phyloP scores from a whole-genome alignment of 2,113 vertebrate species.

The Corynorhinus townsendii region DNA sequence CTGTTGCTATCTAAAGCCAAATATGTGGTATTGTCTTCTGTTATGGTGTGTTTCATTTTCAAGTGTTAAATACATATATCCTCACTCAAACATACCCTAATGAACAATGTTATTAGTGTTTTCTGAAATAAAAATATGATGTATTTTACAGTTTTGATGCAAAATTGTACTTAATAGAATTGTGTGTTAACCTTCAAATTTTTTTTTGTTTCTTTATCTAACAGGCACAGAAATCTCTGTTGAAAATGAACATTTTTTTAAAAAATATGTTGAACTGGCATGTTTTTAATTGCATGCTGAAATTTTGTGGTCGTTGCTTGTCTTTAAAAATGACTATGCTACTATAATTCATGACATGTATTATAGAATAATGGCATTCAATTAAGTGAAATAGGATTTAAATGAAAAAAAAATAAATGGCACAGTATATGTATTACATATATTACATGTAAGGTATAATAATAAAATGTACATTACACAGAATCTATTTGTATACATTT shows the following conservation, averaged over 20 bases:
- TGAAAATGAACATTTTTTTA: background rate
- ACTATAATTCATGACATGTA: background rate
- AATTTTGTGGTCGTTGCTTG: background rate
- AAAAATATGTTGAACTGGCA: background rate
- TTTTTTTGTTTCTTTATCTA: background rate
- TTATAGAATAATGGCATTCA: background rate
- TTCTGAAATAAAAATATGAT: background rate
- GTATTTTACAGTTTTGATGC: background rate
- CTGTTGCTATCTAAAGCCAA: background rate
- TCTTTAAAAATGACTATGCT: background rate
- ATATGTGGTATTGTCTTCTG: background rate
- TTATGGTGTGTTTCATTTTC: background rate
- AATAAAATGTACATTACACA: background rate
- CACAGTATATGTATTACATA: background rate
- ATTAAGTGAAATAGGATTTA: background rate
- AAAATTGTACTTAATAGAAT: background rate
- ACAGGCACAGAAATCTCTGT: background rate
- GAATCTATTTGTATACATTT: background rate
- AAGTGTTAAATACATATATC: background rate
- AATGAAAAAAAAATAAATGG: background rate
- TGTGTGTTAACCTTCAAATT: background rate
- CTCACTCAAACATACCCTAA: background rate
- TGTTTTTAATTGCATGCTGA: background rate
- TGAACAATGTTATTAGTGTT: background rate
- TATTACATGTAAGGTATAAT: background rate